phyloP scores from a whole-genome alignment of 2,888 invertebrate genomes.

The Trissonchulus latispiculum region DNA sequence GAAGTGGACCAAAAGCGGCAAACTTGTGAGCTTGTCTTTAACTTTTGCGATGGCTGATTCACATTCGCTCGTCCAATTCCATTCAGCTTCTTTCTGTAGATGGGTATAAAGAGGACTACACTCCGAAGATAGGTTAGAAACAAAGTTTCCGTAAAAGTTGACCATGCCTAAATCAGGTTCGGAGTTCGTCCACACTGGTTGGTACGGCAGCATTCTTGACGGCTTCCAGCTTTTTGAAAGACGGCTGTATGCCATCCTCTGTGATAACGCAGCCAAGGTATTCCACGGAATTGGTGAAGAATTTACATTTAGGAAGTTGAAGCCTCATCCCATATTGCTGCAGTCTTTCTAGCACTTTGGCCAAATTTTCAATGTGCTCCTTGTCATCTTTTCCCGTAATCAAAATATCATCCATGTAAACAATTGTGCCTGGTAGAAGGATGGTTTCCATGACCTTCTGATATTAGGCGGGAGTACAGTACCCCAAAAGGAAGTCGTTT shows the following conservation, averaged over 20 bases:
- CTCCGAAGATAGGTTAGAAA: neutral
- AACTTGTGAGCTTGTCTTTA: neutral
- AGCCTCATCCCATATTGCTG: neutral
- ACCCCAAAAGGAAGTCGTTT: neutral
- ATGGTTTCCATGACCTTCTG: neutral
- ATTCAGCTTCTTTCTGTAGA: neutral
- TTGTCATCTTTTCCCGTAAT: neutral
- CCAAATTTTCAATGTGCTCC: neutral
- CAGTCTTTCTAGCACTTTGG: neutral
- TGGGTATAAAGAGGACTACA: neutral
- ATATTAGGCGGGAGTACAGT: neutral
- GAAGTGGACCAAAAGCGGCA: neutral
- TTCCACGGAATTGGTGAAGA: neutral
- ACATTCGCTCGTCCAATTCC: neutral
- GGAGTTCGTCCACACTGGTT: neutral
- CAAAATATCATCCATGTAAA: slow-evolving; percentile 26
- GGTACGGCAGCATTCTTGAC: neutral
- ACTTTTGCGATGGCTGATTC: neutral
- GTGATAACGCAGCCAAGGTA: neutral
- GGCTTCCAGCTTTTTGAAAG: neutral
- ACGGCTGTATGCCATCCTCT: neutral
- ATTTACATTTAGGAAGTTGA: neutral
- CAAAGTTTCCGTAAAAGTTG: neutral
- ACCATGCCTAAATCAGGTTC: neutral
- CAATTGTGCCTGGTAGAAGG: neutral